phyloP scores from a whole-genome alignment of 2,797 vertebrate genomes.

The Florisuga fusca region DNA sequence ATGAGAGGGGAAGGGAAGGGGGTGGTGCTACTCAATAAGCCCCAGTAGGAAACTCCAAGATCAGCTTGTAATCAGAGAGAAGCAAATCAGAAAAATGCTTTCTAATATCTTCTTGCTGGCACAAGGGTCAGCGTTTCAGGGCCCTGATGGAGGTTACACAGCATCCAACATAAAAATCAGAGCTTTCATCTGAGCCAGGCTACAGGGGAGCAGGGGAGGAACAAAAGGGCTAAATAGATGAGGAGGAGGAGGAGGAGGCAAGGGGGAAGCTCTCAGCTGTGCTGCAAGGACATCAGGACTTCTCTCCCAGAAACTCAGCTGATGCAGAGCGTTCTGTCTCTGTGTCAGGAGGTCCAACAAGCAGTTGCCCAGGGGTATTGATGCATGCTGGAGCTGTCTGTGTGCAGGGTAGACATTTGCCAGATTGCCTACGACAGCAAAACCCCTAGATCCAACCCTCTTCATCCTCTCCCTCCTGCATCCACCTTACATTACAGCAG shows the following conservation, averaged over 20 bases:
- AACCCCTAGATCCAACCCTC: rapidly evolving
- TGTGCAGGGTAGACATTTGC: neutral
- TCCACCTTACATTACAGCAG: neutral
- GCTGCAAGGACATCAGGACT: rapidly evolving
- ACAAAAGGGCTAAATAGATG: rapidly evolving
- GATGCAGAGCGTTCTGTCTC: rapidly evolving
- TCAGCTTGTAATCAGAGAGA: neutral
- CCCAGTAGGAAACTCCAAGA: neutral
- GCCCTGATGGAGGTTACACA: neutral
- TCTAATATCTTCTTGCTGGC: neutral
- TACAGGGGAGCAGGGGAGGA: neutral
- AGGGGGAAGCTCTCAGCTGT: neutral
- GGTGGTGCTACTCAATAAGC: neutral
- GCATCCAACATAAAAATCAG: rapidly evolving
- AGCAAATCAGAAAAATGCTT: neutral
- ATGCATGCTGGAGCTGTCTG: neutral
- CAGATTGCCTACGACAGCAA: neutral
- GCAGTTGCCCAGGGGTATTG: neutral
- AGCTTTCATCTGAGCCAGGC: rapidly evolving
- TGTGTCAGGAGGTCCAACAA: rapidly evolving
- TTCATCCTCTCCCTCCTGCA: neutral
- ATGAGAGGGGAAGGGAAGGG: constrained; percentile 3
- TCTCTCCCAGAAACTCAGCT: neutral
- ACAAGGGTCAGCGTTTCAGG: neutral
- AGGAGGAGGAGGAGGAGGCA: neutral